phyloP scores from a whole-genome alignment of 2,797 vertebrate species.

The Cetoscarus ocellatus region DNA sequence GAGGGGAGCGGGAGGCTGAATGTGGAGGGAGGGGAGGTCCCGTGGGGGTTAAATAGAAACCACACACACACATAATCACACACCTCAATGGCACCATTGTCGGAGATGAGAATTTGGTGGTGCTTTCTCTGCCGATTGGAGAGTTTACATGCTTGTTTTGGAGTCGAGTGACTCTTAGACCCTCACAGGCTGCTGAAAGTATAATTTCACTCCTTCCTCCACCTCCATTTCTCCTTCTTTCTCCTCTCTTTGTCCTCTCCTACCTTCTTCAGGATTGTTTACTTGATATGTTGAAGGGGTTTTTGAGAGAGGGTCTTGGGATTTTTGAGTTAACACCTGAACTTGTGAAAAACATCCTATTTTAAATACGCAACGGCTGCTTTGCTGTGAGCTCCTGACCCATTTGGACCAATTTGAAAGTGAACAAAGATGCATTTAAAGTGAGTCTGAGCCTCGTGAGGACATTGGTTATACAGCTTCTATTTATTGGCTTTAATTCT shows the following conservation, averaged over 20 bases:
- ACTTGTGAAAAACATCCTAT: neutral
- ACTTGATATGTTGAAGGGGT: neutral
- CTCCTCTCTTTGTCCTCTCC: neutral
- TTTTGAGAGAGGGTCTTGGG: neutral
- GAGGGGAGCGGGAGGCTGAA: conserved; percentile 45
- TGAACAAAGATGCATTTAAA: too few relatives aligned
- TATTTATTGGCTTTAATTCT: neutral
- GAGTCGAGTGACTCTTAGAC: conserved; percentile 52
- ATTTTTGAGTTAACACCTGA: conserved; percentile 4
- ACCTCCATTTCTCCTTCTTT: conserved; percentile 19
- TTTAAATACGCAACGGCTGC: neutral
- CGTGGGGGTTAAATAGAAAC: conserved; percentile 68
- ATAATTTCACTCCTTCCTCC: conserved; percentile 27
- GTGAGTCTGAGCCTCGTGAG: too few relatives aligned
- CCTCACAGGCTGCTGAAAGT: conserved; percentile 55
- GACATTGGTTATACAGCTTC: too few relatives aligned
- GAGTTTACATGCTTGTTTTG: conserved; percentile 67
- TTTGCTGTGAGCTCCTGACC: too few relatives aligned
- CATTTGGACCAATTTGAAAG: too few relatives aligned
- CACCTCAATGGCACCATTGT: conserved; percentile 75
- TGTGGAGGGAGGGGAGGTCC: conserved; percentile 51
- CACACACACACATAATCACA: conserved; percentile 69
- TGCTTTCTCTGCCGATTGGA: conserved; percentile 48
- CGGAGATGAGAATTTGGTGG: conserved; percentile 36
- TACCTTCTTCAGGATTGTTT: conserved; percentile 21